Evolutionary conservation across 2,797 vertebrate genomes (phyloP).

Genomic region (Simalia tracyae): DNA sequence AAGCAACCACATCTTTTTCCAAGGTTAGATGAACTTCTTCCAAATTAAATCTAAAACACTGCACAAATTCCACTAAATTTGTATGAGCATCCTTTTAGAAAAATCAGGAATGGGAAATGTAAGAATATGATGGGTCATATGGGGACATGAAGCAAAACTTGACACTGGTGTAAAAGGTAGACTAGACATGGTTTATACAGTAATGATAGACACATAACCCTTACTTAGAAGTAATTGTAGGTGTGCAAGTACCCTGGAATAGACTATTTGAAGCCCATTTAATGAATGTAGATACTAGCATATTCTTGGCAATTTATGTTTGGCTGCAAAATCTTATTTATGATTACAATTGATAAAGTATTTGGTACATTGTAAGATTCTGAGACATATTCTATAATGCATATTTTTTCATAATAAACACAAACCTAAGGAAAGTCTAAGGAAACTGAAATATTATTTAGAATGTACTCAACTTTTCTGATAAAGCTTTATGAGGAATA

Average conservation of each 20-base stretch:
- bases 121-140: neutral
- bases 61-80: neutral
- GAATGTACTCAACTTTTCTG: neutral
- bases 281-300: neutral
- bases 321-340: neutral
- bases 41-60: neutral
- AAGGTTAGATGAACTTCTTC: neutral
- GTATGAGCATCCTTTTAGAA: neutral
- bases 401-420: neutral
- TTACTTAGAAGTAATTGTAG: neutral
- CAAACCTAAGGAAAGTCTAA: neutral
- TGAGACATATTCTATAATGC: neutral
- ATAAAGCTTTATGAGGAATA: neutral
- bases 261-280: neutral
- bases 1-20: neutral
- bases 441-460: neutral
- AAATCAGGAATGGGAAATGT: neutral
- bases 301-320: neutral
- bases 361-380: neutral
- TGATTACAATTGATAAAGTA: neutral
- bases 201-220: neutral
- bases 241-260: neutral
- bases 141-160: neutral
- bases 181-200: neutral
- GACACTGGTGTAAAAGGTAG: neutral